These are phyloP conservation scores for Troides helena DNA, from an alignment of 2,888 invertebrate genomes.

Conservation along the genomic window DNA sequence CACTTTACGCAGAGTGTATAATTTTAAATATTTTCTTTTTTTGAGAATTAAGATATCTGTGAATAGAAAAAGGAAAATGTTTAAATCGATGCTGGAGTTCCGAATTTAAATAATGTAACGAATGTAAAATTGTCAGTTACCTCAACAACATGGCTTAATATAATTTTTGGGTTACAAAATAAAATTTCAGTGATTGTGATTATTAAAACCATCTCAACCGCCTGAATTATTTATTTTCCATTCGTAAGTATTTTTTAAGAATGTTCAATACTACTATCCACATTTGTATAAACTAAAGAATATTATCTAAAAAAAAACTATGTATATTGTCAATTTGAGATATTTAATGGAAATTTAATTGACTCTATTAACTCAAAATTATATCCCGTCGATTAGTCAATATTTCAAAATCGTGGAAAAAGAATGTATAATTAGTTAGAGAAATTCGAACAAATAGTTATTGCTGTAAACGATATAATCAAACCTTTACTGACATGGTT, in stretches of 20 bases:
- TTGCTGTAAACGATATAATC: too few relatives aligned
- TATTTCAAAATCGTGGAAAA: too few relatives aligned
- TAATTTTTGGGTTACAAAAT: constrained; percentile 73
- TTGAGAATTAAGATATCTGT: background rate
- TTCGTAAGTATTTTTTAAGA: constrained; percentile 53
- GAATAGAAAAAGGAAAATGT: constrained; percentile 8
- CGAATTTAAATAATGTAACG: constrained; percentile 44
- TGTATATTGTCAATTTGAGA: too few relatives aligned
- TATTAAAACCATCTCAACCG: constrained; percentile 38
- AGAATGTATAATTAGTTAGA: too few relatives aligned
- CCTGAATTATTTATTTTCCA: constrained; percentile 28
- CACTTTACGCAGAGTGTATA: background rate
- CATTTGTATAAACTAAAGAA: too few relatives aligned
- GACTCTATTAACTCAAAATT: too few relatives aligned
- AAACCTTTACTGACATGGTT: too few relatives aligned
- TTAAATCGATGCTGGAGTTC: constrained; percentile 45
- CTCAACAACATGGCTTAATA: constrained; percentile 49
- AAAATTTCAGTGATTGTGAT: constrained; percentile 71
- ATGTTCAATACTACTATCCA: too few relatives aligned
- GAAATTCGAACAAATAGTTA: too few relatives aligned
- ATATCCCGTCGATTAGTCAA: too few relatives aligned
- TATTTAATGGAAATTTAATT: too few relatives aligned
- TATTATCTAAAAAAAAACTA: too few relatives aligned
- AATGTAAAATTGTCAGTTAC: constrained; percentile 53
- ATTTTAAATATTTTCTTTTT: background rate